A percentile compares a stretch with the other conserved stretches of the same genome.
phyloP scores from a whole-genome alignment of 2,113 vertebrate genomes.

The Cheilinus undulatus region DNA sequence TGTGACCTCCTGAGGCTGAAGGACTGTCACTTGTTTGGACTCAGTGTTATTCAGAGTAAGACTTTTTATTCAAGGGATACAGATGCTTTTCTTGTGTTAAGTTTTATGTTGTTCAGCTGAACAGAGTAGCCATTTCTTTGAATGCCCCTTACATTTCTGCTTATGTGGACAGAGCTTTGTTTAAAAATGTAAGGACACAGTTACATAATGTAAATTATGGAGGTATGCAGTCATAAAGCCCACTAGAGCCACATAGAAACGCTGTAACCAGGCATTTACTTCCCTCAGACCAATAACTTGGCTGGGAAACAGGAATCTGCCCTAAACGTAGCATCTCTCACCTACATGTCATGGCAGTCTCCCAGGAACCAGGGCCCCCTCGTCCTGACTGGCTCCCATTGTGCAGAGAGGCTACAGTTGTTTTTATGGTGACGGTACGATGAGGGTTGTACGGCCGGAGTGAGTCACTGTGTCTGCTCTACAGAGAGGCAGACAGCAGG shows the following conservation, averaged over 20 bases:
- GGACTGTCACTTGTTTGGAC: slow-evolving; percentile 97
- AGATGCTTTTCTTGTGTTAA: too few relatives aligned
- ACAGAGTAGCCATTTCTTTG: not conserved
- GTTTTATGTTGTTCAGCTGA: too few relatives aligned
- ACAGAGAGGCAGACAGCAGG: slow-evolving; percentile 39
- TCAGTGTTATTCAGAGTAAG: slow-evolving; percentile 99
- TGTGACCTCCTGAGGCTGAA: slow-evolving; percentile 96
- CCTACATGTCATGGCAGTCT: slow-evolving; percentile 46
- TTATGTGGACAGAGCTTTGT: not conserved
- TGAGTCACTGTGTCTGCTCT: slow-evolving; percentile 51
- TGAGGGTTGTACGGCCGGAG: not conserved
- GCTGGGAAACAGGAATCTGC: slow-evolving; percentile 9
- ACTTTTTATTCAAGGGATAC: not conserved
- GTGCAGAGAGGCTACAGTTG: slow-evolving; percentile 40
- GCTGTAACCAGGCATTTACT: slow-evolving; percentile 4
- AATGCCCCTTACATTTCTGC: not conserved
- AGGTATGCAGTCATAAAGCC: not conserved
- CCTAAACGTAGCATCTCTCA: slow-evolving; percentile 50
- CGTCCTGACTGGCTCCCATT: slow-evolving; percentile 46
- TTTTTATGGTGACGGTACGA: slow-evolving; percentile 43
- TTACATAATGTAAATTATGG: not conserved
- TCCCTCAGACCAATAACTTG: slow-evolving; percentile 19
- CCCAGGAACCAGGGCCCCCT: slow-evolving; percentile 28
- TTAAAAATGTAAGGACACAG: not conserved
- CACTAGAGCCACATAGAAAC: slow-evolving; percentile 6